These are phyloP conservation scores for Euproctis similis DNA, from an alignment of 2,888 invertebrate species.

Conservation along the genomic window DNA sequence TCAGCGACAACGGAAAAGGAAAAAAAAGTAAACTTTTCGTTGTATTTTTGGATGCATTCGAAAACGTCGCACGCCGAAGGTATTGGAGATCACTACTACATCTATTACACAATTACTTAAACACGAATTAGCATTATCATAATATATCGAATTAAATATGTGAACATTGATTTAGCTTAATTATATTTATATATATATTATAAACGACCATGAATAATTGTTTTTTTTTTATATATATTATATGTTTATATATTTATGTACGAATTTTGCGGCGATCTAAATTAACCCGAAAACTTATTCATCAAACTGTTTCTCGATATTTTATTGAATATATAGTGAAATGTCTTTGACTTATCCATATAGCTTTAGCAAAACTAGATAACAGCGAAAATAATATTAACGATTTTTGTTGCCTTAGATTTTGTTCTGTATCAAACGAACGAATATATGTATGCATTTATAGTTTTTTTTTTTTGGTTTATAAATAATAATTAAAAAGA, in stretches of 20 bases:
- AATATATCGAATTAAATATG: conserved; percentile 70
- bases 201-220: conserved; percentile 57
- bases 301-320: too few species aligned
- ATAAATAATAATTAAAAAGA: too few species aligned
- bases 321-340: too few species aligned
- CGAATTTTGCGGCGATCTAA: conserved; percentile 30
- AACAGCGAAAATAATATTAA: conserved; percentile 31
- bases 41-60: conserved; percentile 50
- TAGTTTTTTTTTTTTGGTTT: too few species aligned
- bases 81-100: conserved; percentile 74
- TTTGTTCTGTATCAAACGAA: too few species aligned
- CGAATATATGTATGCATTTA: too few species aligned
- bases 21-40: conserved; percentile 64
- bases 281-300: conserved; percentile 18
- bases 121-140: conserved; percentile 70
- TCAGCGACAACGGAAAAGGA: conserved; percentile 47
- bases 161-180: conserved; percentile 75
- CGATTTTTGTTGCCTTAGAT: too few species aligned
- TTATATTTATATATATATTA: too few species aligned
- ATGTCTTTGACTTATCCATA: too few species aligned
- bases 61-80: conserved; percentile 62
- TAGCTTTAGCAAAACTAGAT: conserved; percentile 31
- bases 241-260: too few species aligned
- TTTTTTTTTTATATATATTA: too few species aligned
- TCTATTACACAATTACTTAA: conserved; percentile 69